Percentiles rank a stretch among this genome's conserved stretches.
phyloP scores from a whole-genome alignment of 2,113 vertebrate species.

The Mobula birostris region DNA sequence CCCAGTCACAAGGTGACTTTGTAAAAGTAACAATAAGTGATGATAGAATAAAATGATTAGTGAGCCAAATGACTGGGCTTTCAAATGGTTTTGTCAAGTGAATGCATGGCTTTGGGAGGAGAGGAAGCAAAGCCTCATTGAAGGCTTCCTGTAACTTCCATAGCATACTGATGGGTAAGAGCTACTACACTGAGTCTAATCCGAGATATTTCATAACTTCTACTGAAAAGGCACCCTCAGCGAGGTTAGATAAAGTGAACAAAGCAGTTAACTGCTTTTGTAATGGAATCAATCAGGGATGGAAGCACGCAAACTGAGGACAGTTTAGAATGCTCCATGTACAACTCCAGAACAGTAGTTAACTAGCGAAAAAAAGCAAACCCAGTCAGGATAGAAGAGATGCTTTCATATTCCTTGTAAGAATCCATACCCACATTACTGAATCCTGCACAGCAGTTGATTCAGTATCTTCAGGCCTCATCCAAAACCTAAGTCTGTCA shows the following conservation, averaged over 20 bases:
- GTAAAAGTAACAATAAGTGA: slow-evolving; percentile 13
- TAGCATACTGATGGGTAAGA: neutral
- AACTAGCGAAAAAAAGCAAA: neutral
- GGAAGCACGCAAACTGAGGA: neutral
- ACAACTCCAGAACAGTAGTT: neutral
- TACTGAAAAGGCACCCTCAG: neutral
- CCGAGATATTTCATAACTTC: neutral
- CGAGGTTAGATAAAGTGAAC: neutral
- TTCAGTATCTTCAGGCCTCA: neutral
- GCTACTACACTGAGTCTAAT: neutral
- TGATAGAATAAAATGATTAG: neutral
- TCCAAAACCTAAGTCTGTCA: neutral
- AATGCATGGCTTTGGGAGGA: neutral
- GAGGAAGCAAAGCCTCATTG: neutral
- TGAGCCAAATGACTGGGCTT: neutral
- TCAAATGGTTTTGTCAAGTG: neutral
- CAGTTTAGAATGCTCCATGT: neutral
- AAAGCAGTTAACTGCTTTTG: neutral
- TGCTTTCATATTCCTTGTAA: neutral
- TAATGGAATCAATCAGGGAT: neutral
- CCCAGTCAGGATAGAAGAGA: neutral
- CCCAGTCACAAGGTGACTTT: neutral
- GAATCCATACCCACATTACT: neutral
- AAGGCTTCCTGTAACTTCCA: neutral
- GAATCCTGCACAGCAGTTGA: neutral